Base-by-base conservation (phyloP, 2,113 vertebrate genomes). In the Anoura caudifer region DNA sequence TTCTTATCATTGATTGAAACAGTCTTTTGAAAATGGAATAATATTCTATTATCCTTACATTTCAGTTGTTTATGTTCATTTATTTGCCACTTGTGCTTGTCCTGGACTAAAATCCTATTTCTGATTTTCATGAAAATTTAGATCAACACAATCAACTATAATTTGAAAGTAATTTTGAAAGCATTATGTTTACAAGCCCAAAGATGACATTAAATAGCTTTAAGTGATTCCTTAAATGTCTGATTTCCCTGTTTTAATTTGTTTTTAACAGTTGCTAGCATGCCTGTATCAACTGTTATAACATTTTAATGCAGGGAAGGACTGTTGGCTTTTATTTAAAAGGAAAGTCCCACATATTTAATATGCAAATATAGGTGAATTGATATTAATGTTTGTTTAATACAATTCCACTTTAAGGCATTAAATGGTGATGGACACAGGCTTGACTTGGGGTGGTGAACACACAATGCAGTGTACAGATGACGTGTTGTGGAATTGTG, bases 301-400 rank as follows among this genome's bases (percentile, higher is more conserved):
- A 63, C 73, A 77, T 73, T 95, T 82, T 93, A 38, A 76, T 65
- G 5, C 1, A 67, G 54, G 3, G 11, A 89, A 87, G 83, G 2
- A 65, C 36, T 50, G 33, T 52, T 93, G 86, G 7, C 59, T 96
- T 87, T 24, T 79, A 83, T 47, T 91, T 54, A 17, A n/a, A 83
- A 91, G 7, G 52, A 92, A 92, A 47, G 17, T n/a, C 16, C 7
- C 87, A 90, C 50, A 89, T 6, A 65, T 92, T 81, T 87, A 73
- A 88, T 63, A 67, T 41, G 16, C 38, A 93, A 95, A 87, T 85
- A 22, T 45, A 72, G 12, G 4, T 84, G 19, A 63, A 67, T 17
- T 56, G 41, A 11, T 16, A 87, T 90, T 87, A 95, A 67, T 75
- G 77, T 87, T 90, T 92, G 26, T 92, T n/a, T 90, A 76, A 96